Conservation (phyloP, 1,140 invertebrate genomes). For the Drosophila punjabiensis region DNA sequence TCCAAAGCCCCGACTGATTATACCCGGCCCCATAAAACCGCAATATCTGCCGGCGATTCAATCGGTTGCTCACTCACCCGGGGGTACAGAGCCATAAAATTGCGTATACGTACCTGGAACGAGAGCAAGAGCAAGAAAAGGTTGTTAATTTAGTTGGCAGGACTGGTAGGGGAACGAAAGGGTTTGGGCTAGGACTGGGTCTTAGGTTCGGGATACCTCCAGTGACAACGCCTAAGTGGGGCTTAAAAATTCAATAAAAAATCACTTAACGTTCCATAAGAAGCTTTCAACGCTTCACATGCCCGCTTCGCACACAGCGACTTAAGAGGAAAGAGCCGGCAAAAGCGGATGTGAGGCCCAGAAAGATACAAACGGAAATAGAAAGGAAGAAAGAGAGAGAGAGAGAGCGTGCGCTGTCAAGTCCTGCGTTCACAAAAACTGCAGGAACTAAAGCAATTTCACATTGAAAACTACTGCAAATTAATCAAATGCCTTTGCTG, state of each 20-base stretch:
- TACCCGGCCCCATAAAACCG: conserved; percentile 10
- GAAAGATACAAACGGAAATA: not conserved
- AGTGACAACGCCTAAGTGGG: conserved; percentile 58
- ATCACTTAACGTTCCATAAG: conserved; percentile 62
- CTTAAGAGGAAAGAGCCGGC: conserved; percentile 15
- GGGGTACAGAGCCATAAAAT: conserved; percentile 39
- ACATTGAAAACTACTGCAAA: conserved; percentile 82
- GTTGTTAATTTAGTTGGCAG: conserved; percentile 51
- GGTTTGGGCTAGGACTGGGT: conserved; percentile 1
- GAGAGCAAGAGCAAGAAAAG: conserved; percentile 31
- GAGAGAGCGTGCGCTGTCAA: conserved; percentile 26
- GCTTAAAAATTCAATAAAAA: conserved; percentile 68
- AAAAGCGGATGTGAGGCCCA: conserved; percentile 2
- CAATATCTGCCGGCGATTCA: conserved; percentile 23
- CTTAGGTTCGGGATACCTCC: conserved; percentile 10
- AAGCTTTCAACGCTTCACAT: conserved; percentile 50
- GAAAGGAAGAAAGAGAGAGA: not conserved
- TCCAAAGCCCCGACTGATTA: conserved; percentile 1
- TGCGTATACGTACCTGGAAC: conserved; percentile 70
- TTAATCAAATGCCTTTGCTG: conserved; percentile 78
- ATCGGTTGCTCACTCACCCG: conserved; percentile 34
- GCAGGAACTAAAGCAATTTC: conserved; percentile 73
- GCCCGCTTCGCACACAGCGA: conserved; percentile 25
- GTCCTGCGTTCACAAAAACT: conserved; percentile 45
- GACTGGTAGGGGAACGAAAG: not conserved